Evolutionary conservation across 2,113 vertebrate species (phyloP).

Genomic region (Prietella phreatophila): DNA sequence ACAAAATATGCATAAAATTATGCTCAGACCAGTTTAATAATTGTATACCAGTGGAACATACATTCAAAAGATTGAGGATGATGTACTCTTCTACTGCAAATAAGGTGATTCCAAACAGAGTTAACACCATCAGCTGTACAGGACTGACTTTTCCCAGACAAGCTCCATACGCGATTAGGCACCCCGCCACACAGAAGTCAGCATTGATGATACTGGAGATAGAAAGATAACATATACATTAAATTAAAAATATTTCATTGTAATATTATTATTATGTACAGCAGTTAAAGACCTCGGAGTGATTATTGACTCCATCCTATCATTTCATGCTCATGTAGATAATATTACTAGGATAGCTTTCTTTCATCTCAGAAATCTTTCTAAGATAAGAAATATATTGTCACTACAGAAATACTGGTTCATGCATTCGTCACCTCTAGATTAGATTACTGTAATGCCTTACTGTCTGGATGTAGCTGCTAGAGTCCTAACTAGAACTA

Average conservation of each 20-base stretch:
- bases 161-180: conserved; percentile 91
- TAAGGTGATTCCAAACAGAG: conserved; percentile 87
- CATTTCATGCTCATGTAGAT: too few relatives aligned
- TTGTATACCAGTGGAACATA: conserved; percentile 66
- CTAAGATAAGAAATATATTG: too few relatives aligned
- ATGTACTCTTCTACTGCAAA: conserved; percentile 90
- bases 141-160: conserved; percentile 93
- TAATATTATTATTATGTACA: not conserved
- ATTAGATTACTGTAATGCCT: too few relatives aligned
- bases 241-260: not conserved
- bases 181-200: conserved; percentile 90
- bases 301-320: too few relatives aligned
- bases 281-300: too few relatives aligned
- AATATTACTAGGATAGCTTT: too few relatives aligned
- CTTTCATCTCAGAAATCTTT: too few relatives aligned
- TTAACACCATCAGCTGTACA: conserved; percentile 87
- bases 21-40: not conserved
- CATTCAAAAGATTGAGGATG: conserved; percentile 84
- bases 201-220: conserved; percentile 88
- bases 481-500: too few relatives aligned
- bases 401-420: too few relatives aligned
- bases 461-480: too few relatives aligned
- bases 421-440: too few relatives aligned
- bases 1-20: not conserved
- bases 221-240: not conserved